Base-by-base conservation (phyloP, 2,113 vertebrate species). In the Channa argus region DNA sequence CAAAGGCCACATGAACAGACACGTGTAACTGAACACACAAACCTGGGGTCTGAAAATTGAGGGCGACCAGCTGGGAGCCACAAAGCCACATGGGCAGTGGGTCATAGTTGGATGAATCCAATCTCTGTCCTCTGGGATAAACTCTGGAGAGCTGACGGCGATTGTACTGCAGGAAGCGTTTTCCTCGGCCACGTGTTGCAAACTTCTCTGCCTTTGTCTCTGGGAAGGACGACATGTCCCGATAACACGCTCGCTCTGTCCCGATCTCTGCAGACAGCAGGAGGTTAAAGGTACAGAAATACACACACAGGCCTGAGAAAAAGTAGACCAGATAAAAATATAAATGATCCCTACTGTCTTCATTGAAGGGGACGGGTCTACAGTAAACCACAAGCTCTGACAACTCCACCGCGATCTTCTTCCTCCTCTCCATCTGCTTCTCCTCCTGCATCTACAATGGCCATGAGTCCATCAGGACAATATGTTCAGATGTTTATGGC, bases 21-120 rank as follows among this genome's bases (percentile, higher is more conserved):
- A 24, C 24, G 24, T 24, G 24, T 24, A 24, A 24, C 24, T 41
- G 4, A 41, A 41, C 54, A 41, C 87, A 41, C 73, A 24, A 24
- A 95, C 95, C 95, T 84, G 95, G 94, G 5, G 95, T 95, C 89
- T 95, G 94, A 80, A 95, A 95, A 74, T 95, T 95, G 73, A 95
- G 93, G 0, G 95, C 93, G 3, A 95, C 94, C 82, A 95, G 94
- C 81, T 95, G 95, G 43, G 94, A 94, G 58, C 95, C 95, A 0
- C 94, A 95, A 63, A 94, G 87, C 95, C 95, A 95, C 91, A 95
- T 94, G 83, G 94, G 92, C 71, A 95, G 91, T 3, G 95, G 94
- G 89, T 95, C 94, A 24, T 95, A 95, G 92, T 95, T 95, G 80
- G 94, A 95, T 24, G 95, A 95, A 87, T 95, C 95, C 74, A 95